These are phyloP conservation scores for Dryocosmus kuriphilus DNA, from an alignment of 2,888 invertebrate species.

Conservation along the genomic window DNA sequence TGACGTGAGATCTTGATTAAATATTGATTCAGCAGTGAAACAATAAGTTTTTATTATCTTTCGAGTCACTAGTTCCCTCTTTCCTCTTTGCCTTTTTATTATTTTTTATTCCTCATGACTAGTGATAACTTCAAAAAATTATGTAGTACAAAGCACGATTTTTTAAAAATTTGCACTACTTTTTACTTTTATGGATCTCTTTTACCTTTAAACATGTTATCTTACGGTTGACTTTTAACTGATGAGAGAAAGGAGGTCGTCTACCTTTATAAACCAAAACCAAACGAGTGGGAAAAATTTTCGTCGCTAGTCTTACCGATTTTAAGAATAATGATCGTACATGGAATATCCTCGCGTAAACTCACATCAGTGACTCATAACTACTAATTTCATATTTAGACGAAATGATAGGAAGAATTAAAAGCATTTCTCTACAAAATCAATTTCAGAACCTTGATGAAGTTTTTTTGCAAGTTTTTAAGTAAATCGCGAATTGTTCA, in stretches of 20 bases:
- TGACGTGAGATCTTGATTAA: constrained; percentile 28
- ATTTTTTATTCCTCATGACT: neutral
- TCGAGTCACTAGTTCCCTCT: neutral
- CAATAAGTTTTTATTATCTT: neutral
- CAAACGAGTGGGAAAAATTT: constrained; percentile 12
- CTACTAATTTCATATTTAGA: neutral
- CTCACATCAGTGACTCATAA: neutral
- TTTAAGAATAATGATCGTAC: constrained; percentile 13
- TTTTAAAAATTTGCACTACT: neutral
- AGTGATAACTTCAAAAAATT: neutral
- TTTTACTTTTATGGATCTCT: neutral
- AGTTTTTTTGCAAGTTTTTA: too few relatives aligned
- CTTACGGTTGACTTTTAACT: constrained; percentile 27
- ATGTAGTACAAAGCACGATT: neutral
- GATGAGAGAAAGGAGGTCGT: neutral
- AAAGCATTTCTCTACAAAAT: neutral
- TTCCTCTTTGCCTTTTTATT: neutral
- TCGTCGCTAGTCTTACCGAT: neutral
- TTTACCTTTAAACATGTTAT: neutral
- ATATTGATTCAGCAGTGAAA: neutral
- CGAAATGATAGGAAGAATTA: neutral
- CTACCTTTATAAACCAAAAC: constrained; percentile 28
- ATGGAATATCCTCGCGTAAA: constrained; percentile 6
- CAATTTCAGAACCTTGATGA: neutral
- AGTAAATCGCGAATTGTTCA: too few relatives aligned